Conservation (phyloP, 2,797 vertebrate species). For the Cryptoprocta ferox region DNA sequence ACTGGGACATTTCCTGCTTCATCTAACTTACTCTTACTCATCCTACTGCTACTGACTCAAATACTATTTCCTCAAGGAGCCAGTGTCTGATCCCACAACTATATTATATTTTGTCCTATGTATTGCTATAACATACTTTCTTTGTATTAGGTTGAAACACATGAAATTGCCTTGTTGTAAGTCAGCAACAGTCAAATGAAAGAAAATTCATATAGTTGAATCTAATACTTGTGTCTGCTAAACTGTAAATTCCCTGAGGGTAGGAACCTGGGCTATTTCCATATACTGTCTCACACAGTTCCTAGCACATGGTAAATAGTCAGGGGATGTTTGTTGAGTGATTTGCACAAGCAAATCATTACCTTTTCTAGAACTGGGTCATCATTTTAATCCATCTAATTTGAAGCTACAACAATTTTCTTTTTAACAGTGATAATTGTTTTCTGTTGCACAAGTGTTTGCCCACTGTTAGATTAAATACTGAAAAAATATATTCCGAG, state of each 20-base stretch:
- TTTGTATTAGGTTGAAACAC: constrained; percentile 36
- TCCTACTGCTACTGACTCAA: not conserved
- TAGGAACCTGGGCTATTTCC: not conserved
- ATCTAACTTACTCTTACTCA: not conserved
- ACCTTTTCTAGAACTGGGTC: not conserved
- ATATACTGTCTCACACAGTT: not conserved
- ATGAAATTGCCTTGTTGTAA: constrained; percentile 27
- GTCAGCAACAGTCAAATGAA: constrained; percentile 37
- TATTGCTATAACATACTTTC: not conserved
- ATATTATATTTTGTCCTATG: not conserved
- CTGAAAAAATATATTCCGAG: not conserved
- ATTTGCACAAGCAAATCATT: not conserved
- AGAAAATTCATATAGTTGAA: constrained; percentile 31
- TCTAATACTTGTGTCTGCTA: not conserved
- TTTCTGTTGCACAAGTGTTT: constrained; percentile 7
- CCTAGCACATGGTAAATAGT: not conserved
- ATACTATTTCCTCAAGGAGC: not conserved
- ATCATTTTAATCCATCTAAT: constrained; percentile 23
- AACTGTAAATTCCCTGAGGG: not conserved
- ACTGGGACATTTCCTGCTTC: not conserved
- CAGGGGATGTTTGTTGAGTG: not conserved
- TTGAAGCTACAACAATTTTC: constrained; percentile 9
- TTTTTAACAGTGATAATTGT: not conserved
- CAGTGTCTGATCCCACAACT: not conserved
- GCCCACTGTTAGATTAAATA: not conserved